phyloP scores from a whole-genome alignment of 2,888 invertebrate species.

The Plagiodera versicolora region DNA sequence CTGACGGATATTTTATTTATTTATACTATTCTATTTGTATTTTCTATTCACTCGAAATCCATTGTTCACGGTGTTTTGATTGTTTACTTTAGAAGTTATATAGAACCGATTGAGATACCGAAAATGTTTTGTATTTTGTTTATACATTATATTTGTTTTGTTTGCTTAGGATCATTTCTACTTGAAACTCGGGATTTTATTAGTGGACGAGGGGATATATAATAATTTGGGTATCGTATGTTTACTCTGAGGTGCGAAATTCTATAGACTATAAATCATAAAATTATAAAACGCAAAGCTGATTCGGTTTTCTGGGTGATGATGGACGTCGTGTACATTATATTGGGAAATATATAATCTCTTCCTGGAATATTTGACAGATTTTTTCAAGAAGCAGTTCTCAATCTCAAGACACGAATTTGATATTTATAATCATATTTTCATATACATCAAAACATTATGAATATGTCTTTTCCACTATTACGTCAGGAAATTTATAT shows the following conservation, averaged over 20 bases:
- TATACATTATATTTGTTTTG: not conserved
- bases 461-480: too few species aligned
- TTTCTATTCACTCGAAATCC: not conserved
- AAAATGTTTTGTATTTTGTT: slow-evolving; percentile 1
- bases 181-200: not conserved
- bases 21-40: not conserved
- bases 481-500: too few species aligned
- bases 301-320: too few species aligned
- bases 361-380: too few species aligned
- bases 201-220: not conserved
- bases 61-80: not conserved
- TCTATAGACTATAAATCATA: not conserved
- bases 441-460: too few species aligned
- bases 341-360: too few species aligned
- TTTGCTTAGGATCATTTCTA: slow-evolving; percentile 1
- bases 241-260: not conserved
- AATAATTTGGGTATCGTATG: not conserved
- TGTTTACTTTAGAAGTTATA: not conserved
- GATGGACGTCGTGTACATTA: too few species aligned
- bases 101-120: not conserved
- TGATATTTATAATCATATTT: too few species aligned
- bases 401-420: too few species aligned
- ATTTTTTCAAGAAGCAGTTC: too few species aligned
- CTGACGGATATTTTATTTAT: not conserved
- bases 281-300: too few species aligned